Conservation (phyloP, 1,140 invertebrate species). For the Araneus ventricosus region DNA sequence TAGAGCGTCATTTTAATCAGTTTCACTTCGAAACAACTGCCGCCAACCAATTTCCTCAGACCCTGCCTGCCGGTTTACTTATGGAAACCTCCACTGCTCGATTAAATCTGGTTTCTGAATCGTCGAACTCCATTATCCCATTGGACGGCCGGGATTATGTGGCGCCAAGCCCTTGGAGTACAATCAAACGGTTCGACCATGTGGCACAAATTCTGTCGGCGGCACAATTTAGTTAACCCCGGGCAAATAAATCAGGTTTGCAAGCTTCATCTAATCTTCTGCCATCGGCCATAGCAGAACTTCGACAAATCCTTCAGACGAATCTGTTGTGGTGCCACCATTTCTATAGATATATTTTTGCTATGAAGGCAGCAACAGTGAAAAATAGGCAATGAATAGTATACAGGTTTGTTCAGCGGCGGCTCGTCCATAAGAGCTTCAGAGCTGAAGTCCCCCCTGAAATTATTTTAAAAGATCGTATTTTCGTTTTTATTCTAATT, state of each 20-base stretch:
- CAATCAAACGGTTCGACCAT: conserved; percentile 12
- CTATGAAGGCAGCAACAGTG: no score
- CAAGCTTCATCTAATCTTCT: background rate
- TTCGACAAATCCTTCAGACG: background rate
- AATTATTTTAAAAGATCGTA: no score
- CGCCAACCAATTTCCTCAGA: no score
- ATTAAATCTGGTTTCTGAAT: background rate
- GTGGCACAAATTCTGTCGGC: conserved; percentile 13
- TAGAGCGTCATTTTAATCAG: no score
- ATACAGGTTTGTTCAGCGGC: no score
- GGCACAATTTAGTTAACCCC: background rate
- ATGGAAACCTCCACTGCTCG: background rate
- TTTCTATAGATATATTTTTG: no score
- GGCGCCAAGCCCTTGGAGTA: background rate
- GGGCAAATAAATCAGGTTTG: background rate
- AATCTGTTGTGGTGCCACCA: no score
- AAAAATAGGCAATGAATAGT: no score
- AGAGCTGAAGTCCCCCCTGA: no score
- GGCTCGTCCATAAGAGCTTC: no score
- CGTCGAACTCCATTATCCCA: background rate
- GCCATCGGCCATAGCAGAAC: background rate
- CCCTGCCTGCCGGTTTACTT: background rate
- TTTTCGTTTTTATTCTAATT: no score
- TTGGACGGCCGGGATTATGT: background rate
- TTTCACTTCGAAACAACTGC: no score